phyloP scores from a whole-genome alignment of 2,113 vertebrate species.

The Nymphicus hollandicus region DNA sequence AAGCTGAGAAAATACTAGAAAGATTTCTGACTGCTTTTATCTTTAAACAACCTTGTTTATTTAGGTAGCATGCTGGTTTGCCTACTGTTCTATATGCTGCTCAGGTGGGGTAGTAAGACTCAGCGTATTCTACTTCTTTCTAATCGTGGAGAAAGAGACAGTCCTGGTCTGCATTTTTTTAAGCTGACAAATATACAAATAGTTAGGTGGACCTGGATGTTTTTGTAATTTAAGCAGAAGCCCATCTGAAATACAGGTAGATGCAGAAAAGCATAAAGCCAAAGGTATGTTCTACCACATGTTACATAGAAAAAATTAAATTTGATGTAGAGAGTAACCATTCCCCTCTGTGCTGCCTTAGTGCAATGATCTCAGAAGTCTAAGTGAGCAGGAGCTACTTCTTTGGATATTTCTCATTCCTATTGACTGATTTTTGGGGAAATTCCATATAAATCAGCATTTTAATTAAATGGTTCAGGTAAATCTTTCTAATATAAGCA shows the following conservation, averaged over 20 bases:
- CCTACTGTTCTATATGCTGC: background rate
- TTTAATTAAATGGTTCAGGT: constrained; percentile 37
- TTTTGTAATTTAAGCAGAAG: background rate
- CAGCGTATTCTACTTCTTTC: background rate
- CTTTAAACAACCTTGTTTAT: background rate
- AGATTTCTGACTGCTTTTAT: background rate
- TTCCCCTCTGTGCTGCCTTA: background rate
- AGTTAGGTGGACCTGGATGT: background rate
- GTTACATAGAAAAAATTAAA: background rate
- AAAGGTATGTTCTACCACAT: background rate
- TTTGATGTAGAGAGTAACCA: background rate
- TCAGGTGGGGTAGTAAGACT: background rate
- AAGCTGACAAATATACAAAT: background rate
- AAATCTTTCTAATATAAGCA: background rate
- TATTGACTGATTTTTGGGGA: background rate
- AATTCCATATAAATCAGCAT: constrained; percentile 28
- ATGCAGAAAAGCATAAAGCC: background rate
- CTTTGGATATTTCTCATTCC: constrained; percentile 1
- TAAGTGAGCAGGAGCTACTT: background rate
- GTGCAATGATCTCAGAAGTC: background rate
- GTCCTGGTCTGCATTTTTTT: background rate
- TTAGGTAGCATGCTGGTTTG: background rate
- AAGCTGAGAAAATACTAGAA: background rate
- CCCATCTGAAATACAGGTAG: background rate
- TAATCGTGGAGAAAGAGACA: background rate